Conservation (phyloP, 2,113 vertebrate genomes). For the Nibea coibor region DNA sequence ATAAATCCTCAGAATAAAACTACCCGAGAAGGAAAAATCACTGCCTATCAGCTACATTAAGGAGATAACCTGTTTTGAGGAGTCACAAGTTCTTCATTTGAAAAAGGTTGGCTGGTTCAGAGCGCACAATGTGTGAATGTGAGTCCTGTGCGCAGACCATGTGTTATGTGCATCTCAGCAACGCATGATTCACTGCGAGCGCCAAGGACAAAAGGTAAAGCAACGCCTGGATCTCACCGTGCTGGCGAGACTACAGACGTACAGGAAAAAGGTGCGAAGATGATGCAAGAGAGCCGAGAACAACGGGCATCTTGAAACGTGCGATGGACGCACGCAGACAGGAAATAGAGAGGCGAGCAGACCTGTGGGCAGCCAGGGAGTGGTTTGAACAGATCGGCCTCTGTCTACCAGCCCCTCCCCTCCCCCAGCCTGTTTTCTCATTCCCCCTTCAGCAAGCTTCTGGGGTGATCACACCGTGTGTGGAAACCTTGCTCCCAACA, state of each 20-base stretch:
- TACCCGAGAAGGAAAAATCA: not conserved
- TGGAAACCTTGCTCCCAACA: slow-evolving; percentile 36
- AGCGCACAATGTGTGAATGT: not conserved
- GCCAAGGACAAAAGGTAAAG: not conserved
- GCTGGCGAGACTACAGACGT: not conserved
- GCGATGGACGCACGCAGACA: not conserved
- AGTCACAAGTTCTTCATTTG: not conserved
- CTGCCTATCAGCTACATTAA: not conserved
- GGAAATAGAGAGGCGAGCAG: slow-evolving; percentile 28
- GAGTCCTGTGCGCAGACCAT: not conserved
- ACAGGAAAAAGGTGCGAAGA: slow-evolving; percentile 17
- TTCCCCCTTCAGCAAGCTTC: slow-evolving; percentile 42
- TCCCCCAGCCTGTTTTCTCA: slow-evolving; percentile 35
- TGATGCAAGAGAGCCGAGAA: not conserved
- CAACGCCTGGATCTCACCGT: slow-evolving; percentile 13
- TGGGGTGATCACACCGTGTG: slow-evolving; percentile 24
- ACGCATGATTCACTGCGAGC: not conserved
- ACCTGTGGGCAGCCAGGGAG: slow-evolving; percentile 44
- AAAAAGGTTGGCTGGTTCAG: not conserved
- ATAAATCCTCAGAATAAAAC: not conserved
- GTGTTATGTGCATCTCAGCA: not conserved
- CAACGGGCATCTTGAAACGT: slow-evolving; percentile 5
- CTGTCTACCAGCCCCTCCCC: slow-evolving; percentile 45
- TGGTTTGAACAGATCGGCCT: slow-evolving; percentile 46
- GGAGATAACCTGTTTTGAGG: not conserved